Percentiles rank a stretch among this genome's conserved stretches.
These are phyloP conservation scores for Cantharis rufa DNA, from an alignment of 2,888 invertebrate genomes.

Conservation along the genomic window DNA sequence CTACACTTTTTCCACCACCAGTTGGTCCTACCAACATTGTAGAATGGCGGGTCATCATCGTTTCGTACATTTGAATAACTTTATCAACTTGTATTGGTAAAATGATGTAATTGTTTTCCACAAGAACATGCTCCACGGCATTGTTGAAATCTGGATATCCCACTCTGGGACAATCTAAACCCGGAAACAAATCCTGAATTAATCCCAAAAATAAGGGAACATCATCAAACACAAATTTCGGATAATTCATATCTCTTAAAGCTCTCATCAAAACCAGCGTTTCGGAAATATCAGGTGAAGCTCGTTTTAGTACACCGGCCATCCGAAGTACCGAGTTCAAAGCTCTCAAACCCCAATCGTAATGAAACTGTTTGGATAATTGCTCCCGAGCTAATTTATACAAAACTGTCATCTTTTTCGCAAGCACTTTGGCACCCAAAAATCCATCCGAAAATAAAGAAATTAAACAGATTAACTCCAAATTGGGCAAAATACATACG, in stretches of 20 bases:
- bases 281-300: conserved; percentile 79
- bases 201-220: conserved; percentile 87
- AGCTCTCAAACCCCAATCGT: conserved; percentile 91
- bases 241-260: conserved; percentile 88
- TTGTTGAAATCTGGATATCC: conserved; percentile 85
- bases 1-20: conserved; percentile 89
- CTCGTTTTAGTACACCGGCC: conserved; percentile 86
- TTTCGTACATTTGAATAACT: conserved; percentile 84
- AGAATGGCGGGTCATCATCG: conserved; percentile 93
- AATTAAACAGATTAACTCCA: conserved; percentile 90
- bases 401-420: conserved; percentile 92
- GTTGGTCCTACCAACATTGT: conserved; percentile 93
- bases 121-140: conserved; percentile 72
- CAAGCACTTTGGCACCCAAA: conserved; percentile 83
- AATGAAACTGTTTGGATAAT: conserved; percentile 89
- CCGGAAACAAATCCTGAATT: conserved; percentile 88
- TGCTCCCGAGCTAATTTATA: conserved; percentile 87
- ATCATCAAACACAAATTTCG: conserved; percentile 91
- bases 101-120: conserved; percentile 70
- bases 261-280: conserved; percentile 89
- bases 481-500: conserved; percentile 88
- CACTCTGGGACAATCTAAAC: conserved; percentile 85
- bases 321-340: conserved; percentile 89
- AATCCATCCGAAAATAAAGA: conserved; percentile 93
- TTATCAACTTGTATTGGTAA: conserved; percentile 68